phyloP scores from a whole-genome alignment of 2,113 vertebrate species.

The Piaya cayana region DNA sequence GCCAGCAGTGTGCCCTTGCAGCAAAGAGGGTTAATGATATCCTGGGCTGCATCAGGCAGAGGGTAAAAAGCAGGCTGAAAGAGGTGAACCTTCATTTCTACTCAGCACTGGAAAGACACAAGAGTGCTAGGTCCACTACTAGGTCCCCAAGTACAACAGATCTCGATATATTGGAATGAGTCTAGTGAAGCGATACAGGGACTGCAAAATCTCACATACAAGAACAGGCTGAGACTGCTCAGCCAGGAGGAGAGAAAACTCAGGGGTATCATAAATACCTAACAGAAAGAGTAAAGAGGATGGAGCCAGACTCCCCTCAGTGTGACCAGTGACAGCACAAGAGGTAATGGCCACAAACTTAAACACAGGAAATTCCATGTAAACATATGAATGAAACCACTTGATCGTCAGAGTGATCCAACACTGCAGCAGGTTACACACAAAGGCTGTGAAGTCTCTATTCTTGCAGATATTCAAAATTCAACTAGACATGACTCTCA shows the following conservation, averaged over 20 bases:
- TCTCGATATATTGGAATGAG: neutral
- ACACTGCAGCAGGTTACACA: too few relatives aligned
- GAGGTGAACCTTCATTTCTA: neutral
- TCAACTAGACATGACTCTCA: neutral
- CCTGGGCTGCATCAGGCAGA: neutral
- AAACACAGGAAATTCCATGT: neutral
- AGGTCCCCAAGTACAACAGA: neutral
- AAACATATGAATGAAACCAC: too few relatives aligned
- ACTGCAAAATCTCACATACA: neutral
- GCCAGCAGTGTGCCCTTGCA: neutral
- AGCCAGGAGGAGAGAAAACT: neutral
- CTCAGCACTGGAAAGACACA: neutral
- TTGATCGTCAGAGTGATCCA: too few relatives aligned
- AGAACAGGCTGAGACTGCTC: neutral
- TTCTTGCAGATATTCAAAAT: neutral
- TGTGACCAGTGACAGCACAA: neutral
- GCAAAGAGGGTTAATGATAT: neutral
- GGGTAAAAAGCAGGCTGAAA: fast-evolving
- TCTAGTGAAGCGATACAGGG: neutral
- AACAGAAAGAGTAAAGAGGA: neutral
- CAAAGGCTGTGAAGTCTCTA: neutral
- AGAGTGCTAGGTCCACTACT: neutral
- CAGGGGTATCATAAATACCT: neutral
- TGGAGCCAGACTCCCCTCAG: neutral
- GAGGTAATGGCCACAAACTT: neutral